Evolutionary conservation across 2,113 vertebrate genomes (phyloP).

Genomic region (Bos taurus): DNA sequence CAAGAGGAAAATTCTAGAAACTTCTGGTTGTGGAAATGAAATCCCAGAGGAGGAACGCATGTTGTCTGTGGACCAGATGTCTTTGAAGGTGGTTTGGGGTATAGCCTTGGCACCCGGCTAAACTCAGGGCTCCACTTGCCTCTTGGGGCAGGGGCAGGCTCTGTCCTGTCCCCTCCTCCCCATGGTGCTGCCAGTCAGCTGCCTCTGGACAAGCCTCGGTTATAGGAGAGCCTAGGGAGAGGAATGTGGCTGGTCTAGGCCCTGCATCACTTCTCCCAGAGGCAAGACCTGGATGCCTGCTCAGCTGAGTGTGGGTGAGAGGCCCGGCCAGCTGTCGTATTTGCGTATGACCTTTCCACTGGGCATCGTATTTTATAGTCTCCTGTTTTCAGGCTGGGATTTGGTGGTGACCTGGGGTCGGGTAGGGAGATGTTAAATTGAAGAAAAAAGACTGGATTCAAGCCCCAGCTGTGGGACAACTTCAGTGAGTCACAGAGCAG

Average conservation of each 20-base stretch:
- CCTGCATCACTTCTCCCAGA: background rate
- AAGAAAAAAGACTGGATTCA: constrained; percentile 16
- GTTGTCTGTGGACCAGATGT: constrained; percentile 51
- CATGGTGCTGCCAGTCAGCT: background rate
- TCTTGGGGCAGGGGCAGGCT: background rate
- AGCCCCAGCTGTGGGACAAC: constrained; percentile 30
- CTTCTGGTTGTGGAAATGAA: constrained; percentile 28
- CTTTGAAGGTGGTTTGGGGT: background rate
- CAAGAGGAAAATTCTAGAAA: constrained; percentile 25
- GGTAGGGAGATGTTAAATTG: background rate
- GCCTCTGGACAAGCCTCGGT: background rate
- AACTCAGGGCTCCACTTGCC: background rate
- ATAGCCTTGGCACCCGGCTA: background rate
- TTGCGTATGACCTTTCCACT: background rate
- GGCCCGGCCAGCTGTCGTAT: fast-evolving
- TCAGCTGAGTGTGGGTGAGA: background rate
- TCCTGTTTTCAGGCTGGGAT: background rate
- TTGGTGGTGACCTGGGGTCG: background rate
- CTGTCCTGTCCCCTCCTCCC: background rate
- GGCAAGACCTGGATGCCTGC: background rate
- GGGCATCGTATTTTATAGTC: background rate
- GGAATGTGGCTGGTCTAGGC: background rate
- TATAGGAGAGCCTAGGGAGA: background rate
- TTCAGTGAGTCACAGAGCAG: constrained; percentile 41
- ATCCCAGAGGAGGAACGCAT: background rate